These are phyloP conservation scores for Halcyon chelicuti DNA, from an alignment of 2,797 vertebrate species.

Conservation along the genomic window DNA sequence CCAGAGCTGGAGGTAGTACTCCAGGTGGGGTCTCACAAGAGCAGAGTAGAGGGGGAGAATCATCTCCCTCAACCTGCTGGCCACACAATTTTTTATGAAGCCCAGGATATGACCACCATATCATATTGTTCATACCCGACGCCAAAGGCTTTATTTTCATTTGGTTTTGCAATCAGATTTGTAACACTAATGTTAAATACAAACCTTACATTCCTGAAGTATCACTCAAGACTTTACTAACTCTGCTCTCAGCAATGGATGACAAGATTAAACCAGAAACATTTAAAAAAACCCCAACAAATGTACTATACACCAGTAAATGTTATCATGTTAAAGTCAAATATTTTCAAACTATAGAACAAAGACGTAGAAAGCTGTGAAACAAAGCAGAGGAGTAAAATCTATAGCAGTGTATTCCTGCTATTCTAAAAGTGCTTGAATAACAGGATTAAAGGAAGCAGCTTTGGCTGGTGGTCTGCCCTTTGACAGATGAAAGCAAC, in stretches of 20 bases:
- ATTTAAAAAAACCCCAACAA: not conserved
- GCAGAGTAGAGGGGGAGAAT: no score
- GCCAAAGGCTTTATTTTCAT: not conserved
- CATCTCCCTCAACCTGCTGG: no score
- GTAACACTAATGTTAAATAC: not conserved
- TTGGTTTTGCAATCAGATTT: not conserved
- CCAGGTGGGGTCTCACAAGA: no score
- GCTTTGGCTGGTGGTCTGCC: not conserved
- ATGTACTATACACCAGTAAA: not conserved
- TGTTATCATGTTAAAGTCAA: not conserved
- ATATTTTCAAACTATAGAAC: not conserved
- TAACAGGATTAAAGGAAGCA: not conserved
- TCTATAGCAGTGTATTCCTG: not conserved
- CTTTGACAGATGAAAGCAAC: not conserved
- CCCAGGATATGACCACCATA: rapidly evolving
- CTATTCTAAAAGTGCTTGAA: not conserved
- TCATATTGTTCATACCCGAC: not conserved
- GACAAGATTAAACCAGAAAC: not conserved
- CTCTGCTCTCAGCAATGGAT: not conserved
- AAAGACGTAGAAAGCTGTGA: not conserved
- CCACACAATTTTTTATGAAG: no score
- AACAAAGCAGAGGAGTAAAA: not conserved
- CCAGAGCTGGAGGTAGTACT: no score
- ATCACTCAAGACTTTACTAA: not conserved
- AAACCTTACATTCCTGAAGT: not conserved